Percentiles rank a stretch among this genome's conserved stretches.
phyloP scores from a whole-genome alignment of 2,888 invertebrate species.

The Synanthedon formicaeformis region DNA sequence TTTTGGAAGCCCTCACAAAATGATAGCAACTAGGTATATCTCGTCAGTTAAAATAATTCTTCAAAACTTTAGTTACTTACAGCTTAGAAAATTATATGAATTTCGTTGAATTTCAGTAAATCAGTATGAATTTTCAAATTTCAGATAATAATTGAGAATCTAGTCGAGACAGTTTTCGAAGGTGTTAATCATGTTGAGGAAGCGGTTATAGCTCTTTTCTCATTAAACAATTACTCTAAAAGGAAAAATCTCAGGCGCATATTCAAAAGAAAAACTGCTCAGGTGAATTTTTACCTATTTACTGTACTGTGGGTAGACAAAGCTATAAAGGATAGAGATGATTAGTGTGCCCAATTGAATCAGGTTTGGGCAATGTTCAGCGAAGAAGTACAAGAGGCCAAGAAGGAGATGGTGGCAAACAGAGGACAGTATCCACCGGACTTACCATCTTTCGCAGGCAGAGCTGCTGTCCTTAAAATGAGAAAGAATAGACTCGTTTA shows the following conservation, averaged over 20 bases:
- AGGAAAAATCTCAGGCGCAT: slow-evolving; percentile 78
- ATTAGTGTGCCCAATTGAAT: background rate
- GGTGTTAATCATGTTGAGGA: slow-evolving; percentile 84
- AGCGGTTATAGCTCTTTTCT: slow-evolving; percentile 80
- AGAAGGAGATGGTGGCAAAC: slow-evolving; percentile 75
- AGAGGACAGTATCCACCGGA: slow-evolving; percentile 73
- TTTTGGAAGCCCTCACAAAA: too few relatives aligned
- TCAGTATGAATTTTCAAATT: slow-evolving; percentile 5
- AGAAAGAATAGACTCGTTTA: slow-evolving; percentile 74
- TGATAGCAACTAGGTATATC: too few relatives aligned
- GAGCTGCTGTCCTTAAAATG: slow-evolving; percentile 75
- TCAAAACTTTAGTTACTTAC: too few relatives aligned
- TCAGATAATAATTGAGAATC: slow-evolving; percentile 84
- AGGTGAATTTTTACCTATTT: slow-evolving; percentile 39
- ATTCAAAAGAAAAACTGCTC: slow-evolving; percentile 76
- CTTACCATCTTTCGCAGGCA: slow-evolving; percentile 79
- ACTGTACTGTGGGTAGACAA: too few relatives aligned
- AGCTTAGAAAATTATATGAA: background rate
- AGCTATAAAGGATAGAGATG: too few relatives aligned
- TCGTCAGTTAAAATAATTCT: too few relatives aligned
- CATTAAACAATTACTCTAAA: slow-evolving; percentile 82
- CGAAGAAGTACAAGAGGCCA: slow-evolving; percentile 79
- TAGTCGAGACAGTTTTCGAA: slow-evolving; percentile 83
- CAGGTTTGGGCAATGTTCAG: slow-evolving; percentile 82
- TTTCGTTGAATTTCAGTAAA: background rate